Evolutionary conservation across 2,113 vertebrate genomes (phyloP).

Genomic region (human (Homo sapiens)): GRCh38 chr2:86477001-86477500

Average conservation of each 20-base stretch:
- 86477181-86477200: not conserved
- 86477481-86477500: not conserved
- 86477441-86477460: not conserved
- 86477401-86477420: not conserved
- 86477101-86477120: not conserved
- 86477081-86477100: accelerated
- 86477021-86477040: not conserved
- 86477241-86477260: not conserved
- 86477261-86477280: not conserved
- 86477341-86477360: not conserved
- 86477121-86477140: not conserved
- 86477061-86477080: not conserved
- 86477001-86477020: not conserved
- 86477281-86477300: not conserved
- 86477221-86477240: not conserved
- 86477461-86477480: not conserved
- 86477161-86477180: not conserved
- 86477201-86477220: not conserved
- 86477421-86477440: not conserved
- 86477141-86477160: not conserved
- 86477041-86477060: not conserved
- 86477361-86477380: not conserved
- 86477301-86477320: not conserved
- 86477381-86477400: not conserved
- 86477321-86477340: not conserved